phyloP scores from a whole-genome alignment of 2,113 vertebrate species.

The Urocitellus parryii region DNA sequence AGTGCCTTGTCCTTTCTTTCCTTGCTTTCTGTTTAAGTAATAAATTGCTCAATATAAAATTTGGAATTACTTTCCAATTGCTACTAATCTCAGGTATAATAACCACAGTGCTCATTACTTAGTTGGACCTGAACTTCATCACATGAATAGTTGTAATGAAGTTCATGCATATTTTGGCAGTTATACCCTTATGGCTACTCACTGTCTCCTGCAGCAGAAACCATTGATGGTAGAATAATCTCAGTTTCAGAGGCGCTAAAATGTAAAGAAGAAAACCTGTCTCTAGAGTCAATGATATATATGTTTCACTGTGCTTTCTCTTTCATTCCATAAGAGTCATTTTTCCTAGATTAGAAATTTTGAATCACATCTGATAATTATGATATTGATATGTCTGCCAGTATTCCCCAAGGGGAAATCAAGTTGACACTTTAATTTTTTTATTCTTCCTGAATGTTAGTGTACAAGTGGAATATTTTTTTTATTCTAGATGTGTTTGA shows the following conservation, averaged over 20 bases:
- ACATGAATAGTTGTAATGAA: background rate
- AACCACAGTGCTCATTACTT: background rate
- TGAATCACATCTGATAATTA: background rate
- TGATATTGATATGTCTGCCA: background rate
- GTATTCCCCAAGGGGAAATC: constrained; percentile 2
- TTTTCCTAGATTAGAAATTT: constrained; percentile 46
- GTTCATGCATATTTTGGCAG: background rate
- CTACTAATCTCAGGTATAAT: background rate
- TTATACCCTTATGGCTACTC: background rate
- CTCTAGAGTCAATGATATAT: background rate
- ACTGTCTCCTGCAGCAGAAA: background rate
- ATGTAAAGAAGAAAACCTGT: background rate
- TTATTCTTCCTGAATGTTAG: constrained; percentile 29
- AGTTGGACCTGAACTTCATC: background rate
- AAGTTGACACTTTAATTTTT: background rate
- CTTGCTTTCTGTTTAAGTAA: constrained; percentile 39
- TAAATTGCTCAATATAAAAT: background rate
- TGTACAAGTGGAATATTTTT: constrained; percentile 44
- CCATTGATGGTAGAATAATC: background rate
- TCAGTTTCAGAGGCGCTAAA: background rate
- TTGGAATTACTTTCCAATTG: background rate
- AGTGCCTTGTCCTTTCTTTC: background rate
- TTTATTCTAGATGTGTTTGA: constrained; percentile 95
- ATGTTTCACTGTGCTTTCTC: background rate
- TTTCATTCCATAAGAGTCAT: background rate